Base-by-base conservation (phyloP, 1,140 invertebrate species). In the Bombus difficillimus region DNA sequence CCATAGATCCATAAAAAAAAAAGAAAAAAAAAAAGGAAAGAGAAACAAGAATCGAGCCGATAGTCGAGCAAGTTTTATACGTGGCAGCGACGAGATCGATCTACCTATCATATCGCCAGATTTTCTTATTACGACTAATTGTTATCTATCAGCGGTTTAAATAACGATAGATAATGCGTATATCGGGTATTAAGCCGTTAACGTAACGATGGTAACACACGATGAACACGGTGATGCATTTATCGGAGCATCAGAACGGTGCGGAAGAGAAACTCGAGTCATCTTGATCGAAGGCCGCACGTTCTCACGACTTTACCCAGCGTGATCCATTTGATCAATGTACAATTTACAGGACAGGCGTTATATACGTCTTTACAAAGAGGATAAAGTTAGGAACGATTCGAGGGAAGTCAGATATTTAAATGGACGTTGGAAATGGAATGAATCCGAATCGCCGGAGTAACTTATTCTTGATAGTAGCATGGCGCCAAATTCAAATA, bases 51-150 rank as follows among this genome's bases (percentile, higher is more conserved):
- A 83, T 76, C 73, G 34, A 62, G 32, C 34, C 34, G 41, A 47
- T n/a, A 13, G 32, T 53, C 47, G 47, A 80, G 76, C 80, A 76
- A 88, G 88, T 89, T 92, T 92, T 92, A 88, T 91, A 89, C 91
- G 91, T 91, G 82, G 91, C 88, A 88, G 89, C 81, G 76, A 72
- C 39, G 34, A 66, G 64, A 89, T 68, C 92, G 90, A 94, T 93
- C 90, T 92, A 95, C 92, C 90, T 92, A 94, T 94, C 93, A 95
- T 95, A 95, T 95, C 94, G 93, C 92, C 91, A 92, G 89, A 93
- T 91, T 94, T 94, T 94, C 92, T 93, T 93, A 94, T 92, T 92
- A 93, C 91, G 85, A 91, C 81, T 92, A 92, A 93, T 90, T 90
- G 86, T 90, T 90, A 90, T 90, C 82, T 90, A 90, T 88, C 89